Evolutionary conservation across 2,888 invertebrate genomes (phyloP), one percentile per base, ranked within the genome.

Genomic region (Xanthostigma xanthostigma): DNA sequence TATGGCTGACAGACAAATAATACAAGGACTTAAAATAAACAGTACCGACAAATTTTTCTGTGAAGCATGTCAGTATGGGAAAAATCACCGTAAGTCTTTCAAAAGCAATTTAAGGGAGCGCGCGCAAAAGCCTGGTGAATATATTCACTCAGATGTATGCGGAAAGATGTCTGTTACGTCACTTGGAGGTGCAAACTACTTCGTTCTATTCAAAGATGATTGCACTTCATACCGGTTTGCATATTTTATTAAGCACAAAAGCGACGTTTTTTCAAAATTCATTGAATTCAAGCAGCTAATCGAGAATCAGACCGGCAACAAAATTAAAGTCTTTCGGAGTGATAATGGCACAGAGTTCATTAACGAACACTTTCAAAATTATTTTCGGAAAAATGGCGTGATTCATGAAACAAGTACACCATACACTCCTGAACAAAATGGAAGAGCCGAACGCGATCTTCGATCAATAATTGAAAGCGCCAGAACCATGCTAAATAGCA

Each of bases 401-500:
- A 10, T 48, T 11, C 49, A 53, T 27, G 55, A 56, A 53, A 51
- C 46, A 12, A 55, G 56, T 39, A 59, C 53, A 44, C 54, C 56
- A 8, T 57, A 59, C 40, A 55, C 55, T 10, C 59, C 56, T 3
- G 50, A 59, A 51, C 59, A 60, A 50, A 64, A 63, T 54, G 62
- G 59, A 8, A 51, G 50, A 44, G 50, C 55, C 1, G 62, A 65
- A 50, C 41, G 62, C 35, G 57, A 62, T 41, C 59, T 59, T 37
- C 42, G 62, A 27, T 61, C 61, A n/a, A 54, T 63, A 12, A 54
- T 62, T 10, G 63, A 64, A 50, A 52, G 53, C 47, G 60, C 63
- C 9, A 51, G 59, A 41, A 49, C 61, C 6, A 60, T 64, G 59
- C 33, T 65, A n/a, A 51, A 53, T 12, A 50, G 55, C 11, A 54